phyloP scores from a whole-genome alignment of 1,140 invertebrate genomes.

The Musca domestica region DNA sequence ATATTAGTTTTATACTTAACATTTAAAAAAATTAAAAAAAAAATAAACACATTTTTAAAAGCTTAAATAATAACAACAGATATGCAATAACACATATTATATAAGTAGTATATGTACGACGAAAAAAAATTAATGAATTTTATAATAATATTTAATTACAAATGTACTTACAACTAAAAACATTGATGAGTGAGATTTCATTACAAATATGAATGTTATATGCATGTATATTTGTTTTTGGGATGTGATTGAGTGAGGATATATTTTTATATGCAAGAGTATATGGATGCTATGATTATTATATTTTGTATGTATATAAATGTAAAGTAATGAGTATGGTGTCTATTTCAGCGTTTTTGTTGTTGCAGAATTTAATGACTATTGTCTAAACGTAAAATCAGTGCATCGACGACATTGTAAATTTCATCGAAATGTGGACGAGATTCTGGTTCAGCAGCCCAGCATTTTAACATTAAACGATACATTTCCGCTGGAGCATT shows the following conservation, averaged over 20 bases:
- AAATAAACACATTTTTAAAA: no score
- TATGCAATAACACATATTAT: not conserved
- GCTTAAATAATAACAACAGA: not conserved
- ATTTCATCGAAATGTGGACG: conserved; percentile 91
- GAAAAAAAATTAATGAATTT: not conserved
- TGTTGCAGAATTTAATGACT: conserved; percentile 37
- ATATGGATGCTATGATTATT: not conserved
- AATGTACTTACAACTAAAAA: no score
- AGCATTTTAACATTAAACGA: conserved; percentile 86
- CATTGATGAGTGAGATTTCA: no score
- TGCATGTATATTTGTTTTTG: not conserved
- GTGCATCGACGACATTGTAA: conserved; percentile 56
- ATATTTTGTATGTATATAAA: conserved; percentile 1
- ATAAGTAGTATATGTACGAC: not conserved
- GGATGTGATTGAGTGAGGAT: not conserved
- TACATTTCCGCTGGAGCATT: conserved; percentile 87
- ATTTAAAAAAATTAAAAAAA: conserved; percentile 3
- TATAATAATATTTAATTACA: no score
- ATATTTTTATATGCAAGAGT: not conserved
- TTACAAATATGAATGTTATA: no score
- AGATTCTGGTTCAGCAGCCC: conserved; percentile 89
- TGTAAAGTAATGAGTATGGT: conserved; percentile 1
- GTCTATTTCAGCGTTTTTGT: not conserved
- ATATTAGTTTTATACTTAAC: conserved; percentile 13
- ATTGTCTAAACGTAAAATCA: conserved; percentile 49